A percentile compares a stretch with the other conserved stretches of the same genome.
Conservation (phyloP, 2,797 vertebrate species). For the Melanotaenia parkinsoni region DNA sequence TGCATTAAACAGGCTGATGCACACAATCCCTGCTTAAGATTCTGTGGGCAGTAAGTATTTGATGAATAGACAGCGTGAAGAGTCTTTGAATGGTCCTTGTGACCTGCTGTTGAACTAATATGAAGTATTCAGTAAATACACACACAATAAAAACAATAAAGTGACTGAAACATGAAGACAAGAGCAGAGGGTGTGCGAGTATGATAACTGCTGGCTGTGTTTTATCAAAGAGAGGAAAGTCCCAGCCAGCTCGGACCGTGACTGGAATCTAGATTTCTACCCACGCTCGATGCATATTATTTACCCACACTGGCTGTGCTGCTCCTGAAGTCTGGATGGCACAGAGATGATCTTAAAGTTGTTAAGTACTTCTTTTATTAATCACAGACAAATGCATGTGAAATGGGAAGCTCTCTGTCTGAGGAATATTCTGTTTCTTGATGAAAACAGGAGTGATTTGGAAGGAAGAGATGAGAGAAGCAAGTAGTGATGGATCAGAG, state of each 20-base stretch:
- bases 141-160: conserved; percentile 23
- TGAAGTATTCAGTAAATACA: conserved; percentile 11
- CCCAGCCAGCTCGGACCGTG: conserved; percentile 48
- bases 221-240: conserved; percentile 60
- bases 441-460: conserved; percentile 22
- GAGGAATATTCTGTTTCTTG: conserved; percentile 27
- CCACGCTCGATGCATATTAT: conserved; percentile 58
- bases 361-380: conserved; percentile 15
- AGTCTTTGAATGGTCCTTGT: conserved; percentile 26
- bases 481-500: conserved; percentile 43
- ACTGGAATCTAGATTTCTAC: conserved; percentile 68
- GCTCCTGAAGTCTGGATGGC: conserved; percentile 7
- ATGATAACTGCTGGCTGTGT: conserved; percentile 28
- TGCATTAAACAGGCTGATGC: conserved; percentile 13
- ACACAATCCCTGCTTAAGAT: conserved; percentile 38
- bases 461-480: conserved; percentile 42
- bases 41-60: conserved; percentile 32
- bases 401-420: neutral
- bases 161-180: conserved; percentile 8
- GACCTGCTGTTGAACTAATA: conserved; percentile 15
- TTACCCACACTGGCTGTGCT: conserved; percentile 44
- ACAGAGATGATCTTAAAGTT: conserved; percentile 19
- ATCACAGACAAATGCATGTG: conserved; percentile 24
- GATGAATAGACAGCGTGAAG: conserved; percentile 39
- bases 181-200: conserved; percentile 17